Evolutionary conservation across 2,113 vertebrate genomes (phyloP), one percentile per base, ranked within the genome.

Genomic region (Phycodurus eques): DNA sequence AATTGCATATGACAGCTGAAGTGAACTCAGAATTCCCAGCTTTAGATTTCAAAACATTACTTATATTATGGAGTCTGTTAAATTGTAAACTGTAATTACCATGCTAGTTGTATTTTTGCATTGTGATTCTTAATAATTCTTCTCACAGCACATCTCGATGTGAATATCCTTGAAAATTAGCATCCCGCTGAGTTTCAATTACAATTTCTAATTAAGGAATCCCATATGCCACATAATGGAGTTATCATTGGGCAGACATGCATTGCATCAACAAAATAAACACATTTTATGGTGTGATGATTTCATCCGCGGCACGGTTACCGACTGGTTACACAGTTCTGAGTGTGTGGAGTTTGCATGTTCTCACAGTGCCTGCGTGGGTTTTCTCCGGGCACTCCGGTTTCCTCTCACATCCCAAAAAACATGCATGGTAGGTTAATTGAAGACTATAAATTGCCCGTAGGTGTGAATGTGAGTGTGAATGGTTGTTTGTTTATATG

Each of bases 121-220:
- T 67, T 82, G 27, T 72, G 67, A 78, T 66, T 84, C 65, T 75
- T 74, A 54, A 82, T 82, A 54, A 82, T 84, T 84, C 67, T 67
- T 42, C 46, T 47, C 43, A 71, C 81, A 75, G 62, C 4, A 15
- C 35, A 53, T 78, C 77, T 73, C 65, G 59, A 44, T 75, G 67
- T 82, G 75, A 85, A 61, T n/a, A 78, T 83, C 51, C 72, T 80
- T 76, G 67, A 71, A 85, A 88, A 90, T 84, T 80, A 84, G 81
- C 72, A 54, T 65, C 82, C 79, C 70, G 65, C 76, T 47, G 77
- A 66, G 81, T 80, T 81, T 68, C 56, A 59, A 85, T 87, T 80
- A 71, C 63, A 87, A 88, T 86, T 85, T 85, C 72, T 88, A 90
- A 91, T 89, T 81, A 68, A 47, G 76, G 75, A 79, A 77, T 88